phyloP scores from a whole-genome alignment of 2,888 invertebrate species.

The Mesorhabditis belari region DNA sequence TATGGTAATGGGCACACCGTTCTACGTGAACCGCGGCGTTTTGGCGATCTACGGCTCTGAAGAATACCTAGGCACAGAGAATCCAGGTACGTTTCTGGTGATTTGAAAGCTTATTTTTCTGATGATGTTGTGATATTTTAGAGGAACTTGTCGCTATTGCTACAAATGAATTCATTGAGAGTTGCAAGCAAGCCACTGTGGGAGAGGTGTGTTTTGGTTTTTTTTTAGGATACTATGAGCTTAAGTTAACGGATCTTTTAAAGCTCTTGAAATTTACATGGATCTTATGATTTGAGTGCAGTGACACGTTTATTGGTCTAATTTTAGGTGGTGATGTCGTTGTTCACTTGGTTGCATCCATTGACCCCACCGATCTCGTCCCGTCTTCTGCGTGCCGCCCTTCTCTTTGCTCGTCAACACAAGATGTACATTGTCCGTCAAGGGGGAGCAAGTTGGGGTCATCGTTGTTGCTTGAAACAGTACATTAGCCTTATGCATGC shows the following conservation, averaged over 20 bases:
- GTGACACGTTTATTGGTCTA: too few species aligned
- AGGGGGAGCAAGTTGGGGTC: slow-evolving; percentile 12
- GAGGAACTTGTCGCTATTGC: slow-evolving; percentile 22
- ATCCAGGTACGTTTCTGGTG: too few species aligned
- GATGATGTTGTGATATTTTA: too few species aligned
- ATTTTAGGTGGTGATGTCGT: slow-evolving; percentile 17
- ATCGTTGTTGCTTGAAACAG: too few species aligned
- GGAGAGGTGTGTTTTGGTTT: slow-evolving; percentile 7
- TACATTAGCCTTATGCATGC: neutral
- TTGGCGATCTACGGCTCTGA: slow-evolving; percentile 21
- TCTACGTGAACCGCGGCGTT: slow-evolving; percentile 32
- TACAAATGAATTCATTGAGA: slow-evolving; percentile 21
- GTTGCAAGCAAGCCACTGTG: slow-evolving; percentile 14
- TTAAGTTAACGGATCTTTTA: neutral
- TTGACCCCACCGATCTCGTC: slow-evolving; percentile 17
- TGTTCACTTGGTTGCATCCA: slow-evolving; percentile 26
- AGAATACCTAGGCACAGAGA: slow-evolving; percentile 15
- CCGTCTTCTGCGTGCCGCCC: slow-evolving; percentile 27
- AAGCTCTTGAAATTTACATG: neutral
- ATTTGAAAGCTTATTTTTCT: too few species aligned
- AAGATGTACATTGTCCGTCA: slow-evolving; percentile 26
- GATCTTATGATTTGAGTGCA: too few species aligned
- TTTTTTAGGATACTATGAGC: too few species aligned
- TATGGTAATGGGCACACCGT: slow-evolving; percentile 13
- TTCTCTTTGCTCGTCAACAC: slow-evolving; percentile 31